phyloP scores from a whole-genome alignment of 1,140 invertebrate species.

The Drosophila lini region DNA sequence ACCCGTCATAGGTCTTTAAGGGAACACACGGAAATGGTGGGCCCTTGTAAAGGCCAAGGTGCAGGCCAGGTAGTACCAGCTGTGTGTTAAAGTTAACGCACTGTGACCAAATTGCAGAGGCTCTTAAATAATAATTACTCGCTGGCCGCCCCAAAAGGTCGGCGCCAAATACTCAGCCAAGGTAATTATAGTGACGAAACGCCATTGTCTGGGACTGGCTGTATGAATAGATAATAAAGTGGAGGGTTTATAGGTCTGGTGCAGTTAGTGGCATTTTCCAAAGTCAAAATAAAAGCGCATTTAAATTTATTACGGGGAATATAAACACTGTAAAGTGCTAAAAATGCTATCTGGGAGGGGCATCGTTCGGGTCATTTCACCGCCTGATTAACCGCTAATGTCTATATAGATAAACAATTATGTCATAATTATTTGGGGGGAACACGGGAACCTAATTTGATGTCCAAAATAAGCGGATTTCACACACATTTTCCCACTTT shows the following conservation, averaged over 20 bases:
- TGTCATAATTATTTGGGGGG: background rate
- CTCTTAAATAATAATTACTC: constrained; percentile 38
- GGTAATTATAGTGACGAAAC: constrained; percentile 4
- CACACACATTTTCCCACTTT: background rate
- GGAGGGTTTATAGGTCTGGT: background rate
- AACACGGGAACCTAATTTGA: constrained; percentile 22
- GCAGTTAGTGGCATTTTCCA: constrained; percentile 1
- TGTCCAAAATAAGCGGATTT: background rate
- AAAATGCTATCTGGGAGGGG: background rate
- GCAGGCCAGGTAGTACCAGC: constrained; percentile 2
- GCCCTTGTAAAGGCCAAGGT: constrained; percentile 6
- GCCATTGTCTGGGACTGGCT: constrained; percentile 7
- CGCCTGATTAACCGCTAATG: constrained; percentile 37
- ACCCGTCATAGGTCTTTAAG: background rate
- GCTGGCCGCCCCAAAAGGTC: constrained; percentile 16
- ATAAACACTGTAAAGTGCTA: background rate
- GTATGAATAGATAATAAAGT: constrained; percentile 14
- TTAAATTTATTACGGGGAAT: background rate
- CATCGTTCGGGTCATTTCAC: constrained; percentile 12
- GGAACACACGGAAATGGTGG: background rate
- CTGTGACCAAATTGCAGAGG: constrained; percentile 28
- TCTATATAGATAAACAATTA: constrained; percentile 3
- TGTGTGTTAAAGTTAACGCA: constrained; percentile 30
- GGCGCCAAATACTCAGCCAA: constrained; percentile 18
- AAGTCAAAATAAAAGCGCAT: constrained; percentile 2